Evolutionary conservation across 2,113 vertebrate genomes (phyloP), one percentile per base, ranked within the genome.

Genomic region (Actenoides lindsayi): DNA sequence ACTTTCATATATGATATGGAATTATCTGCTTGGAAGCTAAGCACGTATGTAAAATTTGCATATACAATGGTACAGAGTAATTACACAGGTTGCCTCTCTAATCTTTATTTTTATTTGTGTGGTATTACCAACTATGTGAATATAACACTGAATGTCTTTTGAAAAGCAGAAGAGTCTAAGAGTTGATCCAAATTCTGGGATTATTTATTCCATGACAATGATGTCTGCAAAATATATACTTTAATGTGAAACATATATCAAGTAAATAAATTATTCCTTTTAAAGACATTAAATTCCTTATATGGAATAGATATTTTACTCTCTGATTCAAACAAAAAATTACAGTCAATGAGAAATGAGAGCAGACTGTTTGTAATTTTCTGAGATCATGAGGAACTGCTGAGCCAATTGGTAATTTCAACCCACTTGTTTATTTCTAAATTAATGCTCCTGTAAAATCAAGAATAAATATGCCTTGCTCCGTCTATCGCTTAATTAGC

Each of bases 231-330:
- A 95, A 16, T 0, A 3, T 73, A 83, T 56, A 69, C 8, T 92
- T 95, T 95, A 95, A 93, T 94, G 80, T 93, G 93, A 97, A 97
- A 71, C 51, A 92, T 56, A 67, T 62, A 92, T 74, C 33, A 94
- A 95, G 59, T 90, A 96, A 97, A 96, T 91, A 93, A 95, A 96
- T 83, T 53, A 95, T 97, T 96, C 70, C 42, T 97, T 96, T 93
- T 53, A 93, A 65, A 95, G 77, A 85, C 54, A 87, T 91, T 88
- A 83, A 77, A 86, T 94, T 93, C 93, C 87, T 83, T 96, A 56
- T 89, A 65, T 73, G 75, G 92, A 80, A 87, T 89, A 95, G 37
- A 83, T 94, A 78, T 37, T 81, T 41, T 37, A 33, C 60, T 92
- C 51, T 90, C 75, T 64, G 79, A 93, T 90, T 97, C 54, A 64